Evolutionary conservation across 2,113 vertebrate genomes (phyloP), one percentile per base, ranked within the genome.

Genomic region (Sphyrna mokarran): DNA sequence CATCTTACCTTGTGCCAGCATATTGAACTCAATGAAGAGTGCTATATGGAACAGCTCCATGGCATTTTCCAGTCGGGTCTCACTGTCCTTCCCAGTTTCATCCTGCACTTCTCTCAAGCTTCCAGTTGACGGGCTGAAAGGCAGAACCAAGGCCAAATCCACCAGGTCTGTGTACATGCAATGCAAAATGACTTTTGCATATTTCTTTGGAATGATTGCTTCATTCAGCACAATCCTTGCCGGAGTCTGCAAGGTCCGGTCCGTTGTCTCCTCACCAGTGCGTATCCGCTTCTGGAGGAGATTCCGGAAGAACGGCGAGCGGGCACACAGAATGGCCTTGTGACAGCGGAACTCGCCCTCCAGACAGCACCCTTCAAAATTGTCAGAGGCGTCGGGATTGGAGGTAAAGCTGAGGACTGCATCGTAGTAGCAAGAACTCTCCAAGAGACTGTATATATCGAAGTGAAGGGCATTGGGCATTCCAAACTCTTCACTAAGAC

Each of bases 321-420:
- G 95, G 66, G 95, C 95, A 16, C 85, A 96, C 22, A 96, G 90
- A 11, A 96, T 96, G 95, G 95, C 95, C 72, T 96, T 96, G 90
- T 96, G 95, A n/a, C 95, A 96, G 90, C 95, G 90, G 63, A 96
- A 78, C 20, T 96, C 95, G 0, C 43, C 86, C 4, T 95, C 93
- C 40, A 70, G 68, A 10, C 93, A 40, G 22, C 93, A 48, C 9
- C 93, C 93, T 48, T 95, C 93, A 13, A 69, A 95, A 10, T 22
- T 23, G 11, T 95, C 93, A 0, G 68, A 43, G 2, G 14, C 93
- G 1, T 96, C 95, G 5, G 54, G 85, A 40, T 54, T 72, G 70
- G 86, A 94, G 86, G 95, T 91, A 66, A 96, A 96, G 26, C 95
- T 70, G 40, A 96, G 95, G 54, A 93, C 89, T 37, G 95, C 95